Percentiles rank a stretch among this genome's conserved stretches.
Conservation (phyloP, 2,888 invertebrate genomes). For the Diaphora mendica region DNA sequence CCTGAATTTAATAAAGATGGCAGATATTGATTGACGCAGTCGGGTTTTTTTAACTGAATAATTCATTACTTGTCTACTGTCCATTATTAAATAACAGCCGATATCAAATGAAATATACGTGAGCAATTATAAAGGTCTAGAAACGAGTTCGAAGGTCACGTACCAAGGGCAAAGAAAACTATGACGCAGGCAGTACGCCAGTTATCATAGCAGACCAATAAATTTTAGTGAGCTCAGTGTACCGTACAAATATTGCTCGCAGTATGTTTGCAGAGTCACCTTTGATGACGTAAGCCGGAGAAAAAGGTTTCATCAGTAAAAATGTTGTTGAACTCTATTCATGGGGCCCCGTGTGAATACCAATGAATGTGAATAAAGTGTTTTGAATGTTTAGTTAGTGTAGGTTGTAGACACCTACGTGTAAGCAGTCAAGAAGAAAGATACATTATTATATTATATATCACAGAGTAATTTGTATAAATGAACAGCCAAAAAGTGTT, state of each 20-base stretch:
- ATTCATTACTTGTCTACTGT: no score
- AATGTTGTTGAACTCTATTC: constrained; percentile 43
- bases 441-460: background rate
- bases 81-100: background rate
- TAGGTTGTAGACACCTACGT: constrained; percentile 25
- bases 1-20: no score
- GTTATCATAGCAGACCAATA: constrained; percentile 37
- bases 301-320: constrained; percentile 43
- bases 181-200: constrained; percentile 39
- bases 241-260: constrained; percentile 38
- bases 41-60: no score
- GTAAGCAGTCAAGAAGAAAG: background rate
- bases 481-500: background rate
- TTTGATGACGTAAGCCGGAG: constrained; percentile 33
- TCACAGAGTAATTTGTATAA: background rate
- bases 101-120: constrained; percentile 17
- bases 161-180: constrained; percentile 38
- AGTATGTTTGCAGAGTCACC: constrained; percentile 31
- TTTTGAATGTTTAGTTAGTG: constrained; percentile 23
- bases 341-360: constrained; percentile 31
- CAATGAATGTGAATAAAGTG: constrained; percentile 27
- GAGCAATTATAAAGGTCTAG: constrained; percentile 10
- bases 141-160: constrained; percentile 28
- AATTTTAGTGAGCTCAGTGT: constrained; percentile 34
- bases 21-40: no score